These are phyloP conservation scores for Brachyopa scutellaris DNA, from an alignment of 2,888 invertebrate genomes.

Conservation along the genomic window DNA sequence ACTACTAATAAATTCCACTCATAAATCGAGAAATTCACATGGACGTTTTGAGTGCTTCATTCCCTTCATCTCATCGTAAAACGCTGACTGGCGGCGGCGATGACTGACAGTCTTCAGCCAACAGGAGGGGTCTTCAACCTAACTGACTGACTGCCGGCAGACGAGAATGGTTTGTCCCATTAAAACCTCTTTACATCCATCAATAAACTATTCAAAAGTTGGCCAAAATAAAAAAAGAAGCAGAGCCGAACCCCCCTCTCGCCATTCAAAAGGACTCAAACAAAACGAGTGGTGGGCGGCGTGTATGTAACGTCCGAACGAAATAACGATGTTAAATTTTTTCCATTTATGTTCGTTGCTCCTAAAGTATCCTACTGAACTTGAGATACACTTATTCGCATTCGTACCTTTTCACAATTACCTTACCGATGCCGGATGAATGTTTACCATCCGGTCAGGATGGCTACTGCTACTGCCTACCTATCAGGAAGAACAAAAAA, in stretches of 20 bases:
- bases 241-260: background rate
- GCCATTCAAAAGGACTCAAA: too few species aligned
- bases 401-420: conserved; percentile 73
- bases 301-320: conserved; percentile 34
- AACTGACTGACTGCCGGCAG: conserved; percentile 33
- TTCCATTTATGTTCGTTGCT: conserved; percentile 61
- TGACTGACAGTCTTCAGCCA: background rate
- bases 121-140: conserved; percentile 19
- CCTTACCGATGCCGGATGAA: conserved; percentile 70
- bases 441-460: conserved; percentile 68
- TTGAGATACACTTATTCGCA: conserved; percentile 72
- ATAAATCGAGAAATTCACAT: conserved; percentile 60
- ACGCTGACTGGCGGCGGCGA: conserved; percentile 30
- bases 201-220: conserved; percentile 73
- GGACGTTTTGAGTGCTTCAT: conserved; percentile 35
- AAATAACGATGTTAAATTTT: conserved; percentile 72
- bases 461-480: conserved; percentile 53
- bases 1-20: conserved; percentile 54
- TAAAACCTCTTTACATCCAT: conserved; percentile 74
- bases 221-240: conserved; percentile 8
- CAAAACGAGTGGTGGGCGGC: conserved; percentile 19
- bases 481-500: conserved; percentile 6
- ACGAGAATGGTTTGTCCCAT: conserved; percentile 63
- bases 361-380: conserved; percentile 60
- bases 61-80: conserved; percentile 2